These are phyloP conservation scores for Bujurquina vittata DNA, from an alignment of 2,113 vertebrate species.

Conservation along the genomic window DNA sequence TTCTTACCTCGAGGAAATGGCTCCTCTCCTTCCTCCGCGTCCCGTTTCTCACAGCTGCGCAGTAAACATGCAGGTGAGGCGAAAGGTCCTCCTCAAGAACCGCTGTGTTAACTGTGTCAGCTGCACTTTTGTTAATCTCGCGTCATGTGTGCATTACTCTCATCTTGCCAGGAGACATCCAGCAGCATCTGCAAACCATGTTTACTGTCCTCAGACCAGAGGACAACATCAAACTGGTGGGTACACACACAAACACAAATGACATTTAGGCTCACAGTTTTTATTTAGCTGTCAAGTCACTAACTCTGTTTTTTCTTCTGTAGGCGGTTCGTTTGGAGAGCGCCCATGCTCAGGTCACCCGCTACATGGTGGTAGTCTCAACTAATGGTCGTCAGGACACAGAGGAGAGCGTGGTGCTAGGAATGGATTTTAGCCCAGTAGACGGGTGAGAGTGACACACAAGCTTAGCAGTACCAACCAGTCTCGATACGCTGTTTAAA, in stretches of 20 bases:
- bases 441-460: conserved; percentile 84
- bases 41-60: conserved; percentile 90
- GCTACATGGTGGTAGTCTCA: conserved; percentile 98
- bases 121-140: not conserved
- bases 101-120: not conserved
- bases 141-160: not conserved
- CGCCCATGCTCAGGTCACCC: conserved; percentile 86
- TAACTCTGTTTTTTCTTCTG: not conserved
- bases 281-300: not conserved
- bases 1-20: conserved; percentile 98
- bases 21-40: conserved; percentile 83
- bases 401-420: conserved; percentile 96
- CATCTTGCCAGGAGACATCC: conserved; percentile 88
- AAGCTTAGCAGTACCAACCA: not conserved
- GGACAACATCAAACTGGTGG: conserved; percentile 97
- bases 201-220: conserved; percentile 95
- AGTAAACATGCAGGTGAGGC: conserved; percentile 95
- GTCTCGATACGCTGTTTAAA: not conserved
- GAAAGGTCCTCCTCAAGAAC: not conserved
- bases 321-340: conserved; percentile 94
- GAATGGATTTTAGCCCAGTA: conserved; percentile 93
- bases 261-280: not conserved
- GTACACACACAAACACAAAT: conserved; percentile 28
- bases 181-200: conserved; percentile 98
- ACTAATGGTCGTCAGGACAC: conserved; percentile 97